Evolutionary conservation across 2,888 invertebrate species (phyloP), one percentile per base, ranked within the genome.

Genomic region (Coenonympha arcania): DNA sequence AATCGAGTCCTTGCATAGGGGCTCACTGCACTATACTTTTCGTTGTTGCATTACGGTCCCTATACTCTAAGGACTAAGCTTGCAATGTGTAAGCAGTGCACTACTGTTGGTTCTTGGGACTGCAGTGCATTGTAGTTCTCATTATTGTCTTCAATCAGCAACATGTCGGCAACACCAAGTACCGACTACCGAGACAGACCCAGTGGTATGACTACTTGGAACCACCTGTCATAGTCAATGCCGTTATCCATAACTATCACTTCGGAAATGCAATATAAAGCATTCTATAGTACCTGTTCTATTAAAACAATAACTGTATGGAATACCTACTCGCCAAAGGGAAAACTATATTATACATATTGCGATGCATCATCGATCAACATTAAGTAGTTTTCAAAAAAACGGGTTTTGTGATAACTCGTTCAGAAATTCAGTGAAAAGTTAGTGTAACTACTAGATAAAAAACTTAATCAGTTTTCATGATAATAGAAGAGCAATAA

Each of bases 211-310:
- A 45, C 42, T 50, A 55, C 54, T 55, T 47, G 52, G 56, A 47
- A 52, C 26, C 43, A 51, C 44, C 39, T 44, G 37, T 37, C 50
- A 42, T 34, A 41, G 37, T 37, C 50, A 42, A 48, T 44, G 47
- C 60, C 58, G 58, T 58, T 60, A 60, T 42, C 39, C 28, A 44
- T 47, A 49, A 45, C 50, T 50, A 56, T 59, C 48, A 48, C 48
- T 47, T 53, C 36, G 36, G 52, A 52, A 59, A 55, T 46, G 52
- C 30, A 57, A 52, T 55, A 50, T 48, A 46, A 55, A 55, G 45
- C 39, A 41, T 48, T n/a, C 31, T 4, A 5, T 31, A 20, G 6
- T 41, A 13, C 6, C 28, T 31, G 5, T 15, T 6, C 15, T 15
- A 15, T 6, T 30, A 15, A 22, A 37, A 37, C 22, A 6, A 6